Percentiles rank a stretch among this genome's conserved stretches.
Conservation (phyloP, 2,888 invertebrate species). For the Eledona agricola region DNA sequence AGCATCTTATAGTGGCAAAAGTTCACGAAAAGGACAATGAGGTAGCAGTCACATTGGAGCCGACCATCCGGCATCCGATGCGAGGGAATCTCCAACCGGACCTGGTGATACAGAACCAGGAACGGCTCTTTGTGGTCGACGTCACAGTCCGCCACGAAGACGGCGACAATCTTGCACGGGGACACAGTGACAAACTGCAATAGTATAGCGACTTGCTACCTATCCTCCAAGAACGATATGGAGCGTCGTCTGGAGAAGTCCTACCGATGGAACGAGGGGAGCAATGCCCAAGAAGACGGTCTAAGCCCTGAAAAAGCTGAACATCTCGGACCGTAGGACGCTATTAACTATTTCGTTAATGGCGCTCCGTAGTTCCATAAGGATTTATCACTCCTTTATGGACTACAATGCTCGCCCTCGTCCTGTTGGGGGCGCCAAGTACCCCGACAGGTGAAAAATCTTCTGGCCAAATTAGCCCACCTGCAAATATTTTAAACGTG, state of each 20-base stretch:
- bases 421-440: too few relatives aligned
- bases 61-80: not conserved
- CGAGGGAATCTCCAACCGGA: conserved; percentile 46
- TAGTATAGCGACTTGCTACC: conserved; percentile 47
- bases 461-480: too few relatives aligned
- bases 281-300: conserved; percentile 49
- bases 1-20: conserved; percentile 36
- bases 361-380: conserved; percentile 47
- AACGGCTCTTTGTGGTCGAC: conserved; percentile 47
- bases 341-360: conserved; percentile 47
- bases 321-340: conserved; percentile 37
- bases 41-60: conserved; percentile 2
- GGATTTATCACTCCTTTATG: conserved; percentile 49
- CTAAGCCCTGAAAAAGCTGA: conserved; percentile 31
- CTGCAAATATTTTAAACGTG: too few relatives aligned
- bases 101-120: conserved; percentile 46
- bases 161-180: conserved; percentile 39
- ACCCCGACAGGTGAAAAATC: too few relatives aligned
- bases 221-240: conserved; percentile 22
- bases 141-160: conserved; percentile 46
- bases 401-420: conserved; percentile 45
- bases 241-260: conserved; percentile 37
- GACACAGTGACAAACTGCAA: conserved; percentile 40
- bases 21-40: conserved; percentile 10
- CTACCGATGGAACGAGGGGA: conserved; percentile 53